Percentiles rank a stretch among this genome's conserved stretches.
These are phyloP conservation scores for Halcyon senegalensis DNA, from an alignment of 2,113 vertebrate species.

Conservation along the genomic window DNA sequence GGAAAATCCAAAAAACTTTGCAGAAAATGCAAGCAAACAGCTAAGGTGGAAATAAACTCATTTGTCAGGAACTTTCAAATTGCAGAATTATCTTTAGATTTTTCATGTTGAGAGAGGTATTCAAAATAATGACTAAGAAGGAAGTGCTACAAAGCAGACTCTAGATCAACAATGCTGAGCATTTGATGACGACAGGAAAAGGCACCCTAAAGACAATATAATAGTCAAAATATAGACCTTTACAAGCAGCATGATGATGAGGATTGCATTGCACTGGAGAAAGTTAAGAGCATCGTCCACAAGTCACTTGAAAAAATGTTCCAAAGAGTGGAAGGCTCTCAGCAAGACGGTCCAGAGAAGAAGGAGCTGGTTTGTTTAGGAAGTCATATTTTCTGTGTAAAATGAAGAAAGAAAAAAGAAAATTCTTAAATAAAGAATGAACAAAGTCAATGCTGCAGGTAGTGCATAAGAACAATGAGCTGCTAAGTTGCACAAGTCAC, in stretches of 20 bases:
- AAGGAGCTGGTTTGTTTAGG: neutral
- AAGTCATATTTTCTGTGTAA: neutral
- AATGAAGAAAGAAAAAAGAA: fast-evolving
- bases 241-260: neutral
- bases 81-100: neutral
- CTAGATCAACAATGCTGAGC: neutral
- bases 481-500: neutral
- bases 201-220: neutral
- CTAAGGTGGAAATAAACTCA: neutral
- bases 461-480: neutral
- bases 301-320: neutral
- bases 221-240: neutral
- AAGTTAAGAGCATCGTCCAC: neutral
- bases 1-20: neutral
- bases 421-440: neutral
- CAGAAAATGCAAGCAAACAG: neutral
- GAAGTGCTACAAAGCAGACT: neutral
- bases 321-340: neutral
- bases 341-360: neutral
- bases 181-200: neutral
- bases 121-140: neutral
- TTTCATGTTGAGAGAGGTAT: neutral
- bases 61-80: neutral
- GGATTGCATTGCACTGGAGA: neutral
- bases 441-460: neutral